These are phyloP conservation scores for Corvus cornix DNA, from an alignment of 2,113 vertebrate species.

Conservation along the genomic window DNA sequence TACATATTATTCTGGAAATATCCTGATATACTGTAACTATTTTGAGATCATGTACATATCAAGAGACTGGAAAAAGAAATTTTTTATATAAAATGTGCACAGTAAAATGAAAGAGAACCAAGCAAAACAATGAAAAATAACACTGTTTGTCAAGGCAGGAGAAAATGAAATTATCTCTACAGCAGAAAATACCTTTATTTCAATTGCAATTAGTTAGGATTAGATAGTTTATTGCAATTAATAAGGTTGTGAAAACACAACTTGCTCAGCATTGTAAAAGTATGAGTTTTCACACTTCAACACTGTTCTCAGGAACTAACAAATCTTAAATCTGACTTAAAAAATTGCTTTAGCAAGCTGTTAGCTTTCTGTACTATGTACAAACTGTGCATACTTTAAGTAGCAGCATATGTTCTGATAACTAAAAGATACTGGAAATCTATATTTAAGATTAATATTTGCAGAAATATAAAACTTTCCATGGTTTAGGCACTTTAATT, in stretches of 20 bases:
- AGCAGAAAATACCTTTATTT: not conserved
- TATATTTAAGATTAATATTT: not conserved
- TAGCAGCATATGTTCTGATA: slow-evolving; percentile 3
- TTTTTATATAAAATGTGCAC: not conserved
- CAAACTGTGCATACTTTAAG: not conserved
- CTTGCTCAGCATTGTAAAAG: not conserved
- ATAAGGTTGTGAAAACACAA: not conserved
- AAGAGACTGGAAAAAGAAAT: not conserved
- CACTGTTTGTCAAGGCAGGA: not conserved
- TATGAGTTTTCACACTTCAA: not conserved
- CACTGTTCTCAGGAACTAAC: not conserved
- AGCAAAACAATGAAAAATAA: not conserved
- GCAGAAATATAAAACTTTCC: not conserved
- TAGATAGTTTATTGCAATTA: not conserved
- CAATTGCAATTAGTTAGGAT: not conserved
- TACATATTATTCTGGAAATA: not conserved
- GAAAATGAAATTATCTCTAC: not conserved
- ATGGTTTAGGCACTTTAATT: not conserved
- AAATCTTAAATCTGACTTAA: not conserved
- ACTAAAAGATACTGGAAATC: not conserved
- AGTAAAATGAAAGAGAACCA: not conserved
- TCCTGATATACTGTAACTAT: not conserved
- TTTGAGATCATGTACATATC: not conserved
- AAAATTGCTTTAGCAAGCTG: not conserved
- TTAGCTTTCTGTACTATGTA: not conserved